Percentiles rank a stretch among this genome's conserved stretches.
phyloP scores from a whole-genome alignment of 2,888 invertebrate species.

The Hipparchia semele region DNA sequence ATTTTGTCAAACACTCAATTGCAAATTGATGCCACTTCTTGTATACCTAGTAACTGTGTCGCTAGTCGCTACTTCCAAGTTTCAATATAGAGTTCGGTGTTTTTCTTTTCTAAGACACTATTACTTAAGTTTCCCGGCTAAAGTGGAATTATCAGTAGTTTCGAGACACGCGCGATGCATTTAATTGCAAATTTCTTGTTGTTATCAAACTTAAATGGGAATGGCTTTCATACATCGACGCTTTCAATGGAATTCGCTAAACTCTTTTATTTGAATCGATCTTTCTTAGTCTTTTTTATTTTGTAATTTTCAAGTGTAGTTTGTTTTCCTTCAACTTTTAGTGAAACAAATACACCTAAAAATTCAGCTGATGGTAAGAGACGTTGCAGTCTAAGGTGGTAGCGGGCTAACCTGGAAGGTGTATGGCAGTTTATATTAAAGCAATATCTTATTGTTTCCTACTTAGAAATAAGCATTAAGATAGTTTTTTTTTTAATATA shows the following conservation, averaged over 20 bases:
- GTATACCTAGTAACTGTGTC: slow-evolving; percentile 23
- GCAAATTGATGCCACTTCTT: slow-evolving; percentile 16
- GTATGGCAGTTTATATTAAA: too few species aligned
- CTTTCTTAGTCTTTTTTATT: not conserved
- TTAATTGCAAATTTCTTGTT: slow-evolving; percentile 48
- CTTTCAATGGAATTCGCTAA: slow-evolving; percentile 29
- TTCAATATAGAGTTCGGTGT: slow-evolving; percentile 39
- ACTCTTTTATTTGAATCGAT: slow-evolving; percentile 28
- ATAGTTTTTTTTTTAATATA: too few species aligned
- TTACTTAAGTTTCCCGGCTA: slow-evolving; percentile 43
- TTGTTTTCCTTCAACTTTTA: too few species aligned
- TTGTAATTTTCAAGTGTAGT: too few species aligned
- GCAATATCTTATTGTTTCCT: too few species aligned
- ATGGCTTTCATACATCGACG: slow-evolving; percentile 17
- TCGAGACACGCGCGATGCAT: slow-evolving; percentile 42
- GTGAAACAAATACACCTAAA: too few species aligned
- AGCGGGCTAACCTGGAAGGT: too few species aligned
- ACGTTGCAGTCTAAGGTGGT: too few species aligned
- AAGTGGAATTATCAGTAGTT: slow-evolving; percentile 40
- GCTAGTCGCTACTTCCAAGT: slow-evolving; percentile 14
- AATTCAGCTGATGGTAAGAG: too few species aligned
- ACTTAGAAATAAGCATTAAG: too few species aligned
- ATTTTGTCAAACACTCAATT: too few species aligned
- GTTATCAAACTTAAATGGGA: slow-evolving; percentile 37
- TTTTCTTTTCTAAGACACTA: slow-evolving; percentile 41